Base-by-base conservation (phyloP, 2,888 invertebrate species). In the Cantharis flavilabris region DNA sequence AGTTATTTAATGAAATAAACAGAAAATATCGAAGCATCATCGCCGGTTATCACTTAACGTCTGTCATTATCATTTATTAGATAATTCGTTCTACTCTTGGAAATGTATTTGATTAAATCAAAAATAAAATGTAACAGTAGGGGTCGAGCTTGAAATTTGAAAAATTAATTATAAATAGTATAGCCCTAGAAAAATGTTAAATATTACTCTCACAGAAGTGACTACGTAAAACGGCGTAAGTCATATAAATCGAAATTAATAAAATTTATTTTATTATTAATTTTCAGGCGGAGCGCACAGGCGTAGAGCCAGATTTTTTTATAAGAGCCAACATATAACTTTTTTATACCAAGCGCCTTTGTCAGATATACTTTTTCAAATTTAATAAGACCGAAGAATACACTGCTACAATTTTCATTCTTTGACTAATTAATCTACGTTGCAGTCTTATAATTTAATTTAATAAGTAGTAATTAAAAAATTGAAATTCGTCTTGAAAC, bases 31-130 rank as follows among this genome's bases (percentile, higher is more conserved):
- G 62, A 65, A 71, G 73, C 76, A 76, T 76, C 76, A 73, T 73
- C 76, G 65, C 73, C 76, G 70, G 72, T 70, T 76, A 73, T 76
- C 76, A 76, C 70, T 62, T 72, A 67, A 69, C 63, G 72, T 76
- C 72, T 72, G 76, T 76, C 76, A 73, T 76, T 76, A 73, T 76
- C 73, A 70, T 76, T 70, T 73, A 65, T 76, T 62, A 64, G 23
- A 70, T 16, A 26, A 75, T 65, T 64, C 63, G 76, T 70, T 73
- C 73, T n/a, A n/a, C 7, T 49, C 7, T 49, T n/a, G 33, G 13
- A 33, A 33, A 33, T n/a, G 13, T 33, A 33, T 33, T 33, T 33
- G 13, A 33, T 33, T 33, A n/a, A 33, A 49, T n/a, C 49, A 49
- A 49, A 49, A 49, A 49, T 49, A 49, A 49, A n/a, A 49, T 49